Percentiles rank a stretch among this genome's conserved stretches.
phyloP scores from a whole-genome alignment of 1,140 invertebrate species.

The Leptopilina boulardi region DNA sequence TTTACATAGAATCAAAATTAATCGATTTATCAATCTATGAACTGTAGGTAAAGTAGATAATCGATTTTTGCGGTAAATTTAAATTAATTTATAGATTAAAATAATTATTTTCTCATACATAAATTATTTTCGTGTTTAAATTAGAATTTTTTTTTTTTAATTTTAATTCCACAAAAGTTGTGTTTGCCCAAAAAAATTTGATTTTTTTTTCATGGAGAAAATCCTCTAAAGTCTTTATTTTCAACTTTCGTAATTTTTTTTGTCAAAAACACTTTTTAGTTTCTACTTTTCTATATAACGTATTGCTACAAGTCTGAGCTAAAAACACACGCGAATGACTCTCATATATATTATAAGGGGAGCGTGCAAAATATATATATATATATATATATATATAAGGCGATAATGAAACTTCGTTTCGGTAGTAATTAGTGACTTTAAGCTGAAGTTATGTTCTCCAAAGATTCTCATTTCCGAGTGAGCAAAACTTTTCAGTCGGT shows the following conservation, averaged over 20 bases:
- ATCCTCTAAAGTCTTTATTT: neutral
- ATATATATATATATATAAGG: neutral
- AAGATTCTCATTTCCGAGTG: slow-evolving; percentile 22
- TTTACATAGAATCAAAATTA: no score
- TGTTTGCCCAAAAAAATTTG: no score
- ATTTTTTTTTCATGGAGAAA: no score
- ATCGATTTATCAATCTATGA: no score
- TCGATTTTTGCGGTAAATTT: no score
- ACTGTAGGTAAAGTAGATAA: no score
- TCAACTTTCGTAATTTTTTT: slow-evolving; percentile 2
- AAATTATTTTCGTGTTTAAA: no score
- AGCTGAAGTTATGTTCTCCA: neutral
- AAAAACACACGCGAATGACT: slow-evolving; percentile 7
- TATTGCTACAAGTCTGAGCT: no score
- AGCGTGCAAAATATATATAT: neutral
- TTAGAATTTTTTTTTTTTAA: no score
- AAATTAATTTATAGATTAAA: no score
- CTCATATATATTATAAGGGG: no score
- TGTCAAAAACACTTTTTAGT: neutral
- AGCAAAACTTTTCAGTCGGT: slow-evolving; percentile 18
- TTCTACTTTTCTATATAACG: slow-evolving; percentile 27
- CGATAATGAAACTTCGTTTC: slow-evolving; percentile 25
- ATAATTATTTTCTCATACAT: no score
- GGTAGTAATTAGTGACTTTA: slow-evolving; percentile 22
- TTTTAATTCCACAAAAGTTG: neutral